phyloP scores from a whole-genome alignment of 2,888 invertebrate genomes.

The Volucella zonaria region DNA sequence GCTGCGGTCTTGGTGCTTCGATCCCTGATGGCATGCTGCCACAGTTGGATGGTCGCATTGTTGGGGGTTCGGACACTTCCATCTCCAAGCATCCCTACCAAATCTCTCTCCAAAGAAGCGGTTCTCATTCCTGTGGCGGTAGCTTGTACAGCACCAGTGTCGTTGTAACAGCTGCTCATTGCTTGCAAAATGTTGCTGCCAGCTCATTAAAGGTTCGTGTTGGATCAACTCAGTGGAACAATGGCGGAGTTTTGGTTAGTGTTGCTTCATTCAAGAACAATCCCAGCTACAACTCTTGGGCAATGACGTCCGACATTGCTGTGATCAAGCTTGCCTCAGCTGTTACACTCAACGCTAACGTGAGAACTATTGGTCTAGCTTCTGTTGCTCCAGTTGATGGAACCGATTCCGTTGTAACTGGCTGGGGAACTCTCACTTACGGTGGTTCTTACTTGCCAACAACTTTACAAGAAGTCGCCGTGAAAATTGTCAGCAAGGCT shows the following conservation, averaged over 20 bases:
- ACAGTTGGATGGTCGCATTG: conserved; percentile 30
- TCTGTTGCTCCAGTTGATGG: conserved; percentile 73
- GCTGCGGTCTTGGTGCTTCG: too few species aligned
- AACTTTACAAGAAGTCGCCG: conserved; percentile 83
- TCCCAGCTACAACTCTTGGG: conserved; percentile 81
- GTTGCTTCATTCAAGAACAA: conserved; percentile 75
- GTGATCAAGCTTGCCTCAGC: conserved; percentile 83
- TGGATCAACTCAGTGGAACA: conserved; percentile 83
- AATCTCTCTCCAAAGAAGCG: conserved; percentile 76
- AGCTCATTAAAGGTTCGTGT: conserved; percentile 81
- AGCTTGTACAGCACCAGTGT: conserved; percentile 82
- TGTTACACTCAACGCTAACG: conserved; percentile 80
- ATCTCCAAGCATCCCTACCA: conserved; percentile 72
- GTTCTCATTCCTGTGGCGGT: conserved; percentile 84
- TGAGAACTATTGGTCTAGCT: conserved; percentile 82
- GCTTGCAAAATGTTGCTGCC: conserved; percentile 77
- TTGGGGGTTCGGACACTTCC: conserved; percentile 70
- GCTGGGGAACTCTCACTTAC: conserved; percentile 76
- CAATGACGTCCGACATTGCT: conserved; percentile 84
- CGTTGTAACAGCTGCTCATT: conserved; percentile 85
- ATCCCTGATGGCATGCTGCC: too few species aligned
- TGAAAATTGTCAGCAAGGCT: conserved; percentile 80
- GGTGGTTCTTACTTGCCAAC: conserved; percentile 75
- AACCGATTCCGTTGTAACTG: conserved; percentile 74
- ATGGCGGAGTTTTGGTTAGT: conserved; percentile 75